A percentile compares a stretch with the other conserved stretches of the same genome.
Conservation (phyloP, 2,888 invertebrate genomes). For the Eupithecia dodoneata region DNA sequence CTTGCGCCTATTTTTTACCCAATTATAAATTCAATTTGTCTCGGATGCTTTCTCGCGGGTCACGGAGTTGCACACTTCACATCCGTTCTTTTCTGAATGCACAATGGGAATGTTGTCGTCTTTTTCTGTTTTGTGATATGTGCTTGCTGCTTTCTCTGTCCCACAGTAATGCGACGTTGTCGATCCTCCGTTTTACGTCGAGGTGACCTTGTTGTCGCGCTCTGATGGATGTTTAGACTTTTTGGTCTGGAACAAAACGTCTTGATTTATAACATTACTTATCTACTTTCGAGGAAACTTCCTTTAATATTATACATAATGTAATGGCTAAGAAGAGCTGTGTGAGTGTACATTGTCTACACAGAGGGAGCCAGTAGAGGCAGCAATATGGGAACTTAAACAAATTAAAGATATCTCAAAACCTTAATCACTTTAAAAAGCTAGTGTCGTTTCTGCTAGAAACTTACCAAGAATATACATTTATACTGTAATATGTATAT, state of each 20-base stretch:
- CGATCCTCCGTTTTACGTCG: conserved; percentile 59
- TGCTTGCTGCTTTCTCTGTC: conserved; percentile 51
- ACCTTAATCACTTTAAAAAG: too few relatives aligned
- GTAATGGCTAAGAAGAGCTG: too few relatives aligned
- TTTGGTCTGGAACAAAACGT: neutral
- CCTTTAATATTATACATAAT: too few relatives aligned
- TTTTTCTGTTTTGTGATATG: conserved; percentile 49
- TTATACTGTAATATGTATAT: too few relatives aligned
- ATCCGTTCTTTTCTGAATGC: conserved; percentile 80
- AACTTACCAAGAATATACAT: too few relatives aligned
- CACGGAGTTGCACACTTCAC: conserved; percentile 75
- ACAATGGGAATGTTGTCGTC: conserved; percentile 69
- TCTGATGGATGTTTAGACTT: conserved; percentile 50
- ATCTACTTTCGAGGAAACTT: neutral
- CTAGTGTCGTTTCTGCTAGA: too few relatives aligned
- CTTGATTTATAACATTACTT: neutral
- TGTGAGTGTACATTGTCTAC: too few relatives aligned
- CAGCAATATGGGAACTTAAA: too few relatives aligned
- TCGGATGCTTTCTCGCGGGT: conserved; percentile 79
- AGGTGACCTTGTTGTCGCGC: conserved; percentile 76
- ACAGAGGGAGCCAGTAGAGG: too few relatives aligned
- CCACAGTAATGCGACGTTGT: conserved; percentile 67
- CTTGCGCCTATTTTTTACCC: conserved; percentile 62
- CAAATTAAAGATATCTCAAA: too few relatives aligned
- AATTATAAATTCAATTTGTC: conserved; percentile 72